These are phyloP conservation scores for Miichthys miiuy DNA, from an alignment of 2,797 vertebrate genomes.

Conservation along the genomic window DNA sequence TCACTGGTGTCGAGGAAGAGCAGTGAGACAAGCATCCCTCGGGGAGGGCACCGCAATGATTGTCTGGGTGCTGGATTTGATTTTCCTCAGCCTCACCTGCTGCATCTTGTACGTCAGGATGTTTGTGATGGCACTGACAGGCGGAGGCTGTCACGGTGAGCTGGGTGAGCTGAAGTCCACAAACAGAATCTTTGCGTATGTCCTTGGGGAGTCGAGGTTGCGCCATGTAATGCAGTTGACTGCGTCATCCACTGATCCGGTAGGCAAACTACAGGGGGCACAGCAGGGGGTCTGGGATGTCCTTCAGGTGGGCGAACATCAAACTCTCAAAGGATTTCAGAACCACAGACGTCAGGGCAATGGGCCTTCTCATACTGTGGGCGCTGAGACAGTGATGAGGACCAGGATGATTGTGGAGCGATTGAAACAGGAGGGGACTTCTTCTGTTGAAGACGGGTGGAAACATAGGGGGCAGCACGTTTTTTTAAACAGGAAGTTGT, in stretches of 20 bases:
- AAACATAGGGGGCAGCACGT: neutral
- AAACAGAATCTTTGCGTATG: neutral
- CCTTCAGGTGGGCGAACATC: conserved; percentile 13
- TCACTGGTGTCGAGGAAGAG: neutral
- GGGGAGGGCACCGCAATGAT: neutral
- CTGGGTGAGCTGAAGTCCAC: no score
- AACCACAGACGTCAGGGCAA: conserved; percentile 1
- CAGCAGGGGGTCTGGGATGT: neutral
- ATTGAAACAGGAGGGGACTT: neutral
- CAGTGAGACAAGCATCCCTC: neutral
- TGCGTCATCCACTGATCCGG: neutral
- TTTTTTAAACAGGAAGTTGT: neutral
- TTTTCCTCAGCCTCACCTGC: neutral
- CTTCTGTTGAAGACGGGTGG: neutral
- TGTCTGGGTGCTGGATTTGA: neutral
- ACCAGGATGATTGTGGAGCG: neutral
- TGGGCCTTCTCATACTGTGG: neutral
- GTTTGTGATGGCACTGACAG: no score
- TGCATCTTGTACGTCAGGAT: no score
- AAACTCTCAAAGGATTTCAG: conserved; percentile 14
- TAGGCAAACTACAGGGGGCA: conserved; percentile 7
- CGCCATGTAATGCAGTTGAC: neutral
- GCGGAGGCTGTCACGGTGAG: no score
- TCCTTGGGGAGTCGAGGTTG: neutral
- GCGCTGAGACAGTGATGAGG: neutral